Evolutionary conservation across 2,113 vertebrate species (phyloP).

Genomic region (Phrynosoma platyrhinos): DNA sequence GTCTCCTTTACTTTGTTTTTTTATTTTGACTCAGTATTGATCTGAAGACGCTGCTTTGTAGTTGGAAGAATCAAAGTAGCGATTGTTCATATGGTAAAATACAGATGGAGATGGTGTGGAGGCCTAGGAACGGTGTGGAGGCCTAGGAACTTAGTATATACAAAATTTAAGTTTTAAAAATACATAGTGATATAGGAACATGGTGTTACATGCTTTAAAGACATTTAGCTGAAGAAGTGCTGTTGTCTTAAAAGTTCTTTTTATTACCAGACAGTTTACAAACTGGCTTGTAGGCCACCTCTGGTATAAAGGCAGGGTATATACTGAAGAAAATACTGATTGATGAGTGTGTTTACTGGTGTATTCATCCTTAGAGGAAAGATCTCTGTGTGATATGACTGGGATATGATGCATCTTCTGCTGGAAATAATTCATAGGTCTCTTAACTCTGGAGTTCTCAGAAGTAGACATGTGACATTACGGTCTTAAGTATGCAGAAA

Average conservation of each 20-base stretch:
- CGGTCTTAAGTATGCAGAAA: neutral
- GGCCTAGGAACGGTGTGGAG: neutral
- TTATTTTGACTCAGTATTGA: neutral
- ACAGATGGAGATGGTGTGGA: neutral
- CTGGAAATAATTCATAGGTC: neutral
- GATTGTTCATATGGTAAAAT: neutral
- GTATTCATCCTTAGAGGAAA: no score
- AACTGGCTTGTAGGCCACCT: neutral
- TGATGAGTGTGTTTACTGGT: neutral
- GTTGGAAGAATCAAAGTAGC: neutral
- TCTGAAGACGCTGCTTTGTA: neutral
- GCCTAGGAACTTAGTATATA: neutral
- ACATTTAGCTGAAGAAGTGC: neutral
- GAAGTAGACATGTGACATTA: neutral
- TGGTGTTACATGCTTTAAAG: neutral
- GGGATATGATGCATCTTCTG: neutral
- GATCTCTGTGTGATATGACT: neutral
- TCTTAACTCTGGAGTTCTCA: neutral
- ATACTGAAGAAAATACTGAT: neutral
- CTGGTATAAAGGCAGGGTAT: neutral
- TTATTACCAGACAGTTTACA: neutral
- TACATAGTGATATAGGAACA: neutral
- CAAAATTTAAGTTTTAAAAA: neutral
- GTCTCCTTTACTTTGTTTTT: neutral
- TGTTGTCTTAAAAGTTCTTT: neutral